Base-by-base conservation (phyloP, 2,888 invertebrate species). In the Drosophila anomalata region DNA sequence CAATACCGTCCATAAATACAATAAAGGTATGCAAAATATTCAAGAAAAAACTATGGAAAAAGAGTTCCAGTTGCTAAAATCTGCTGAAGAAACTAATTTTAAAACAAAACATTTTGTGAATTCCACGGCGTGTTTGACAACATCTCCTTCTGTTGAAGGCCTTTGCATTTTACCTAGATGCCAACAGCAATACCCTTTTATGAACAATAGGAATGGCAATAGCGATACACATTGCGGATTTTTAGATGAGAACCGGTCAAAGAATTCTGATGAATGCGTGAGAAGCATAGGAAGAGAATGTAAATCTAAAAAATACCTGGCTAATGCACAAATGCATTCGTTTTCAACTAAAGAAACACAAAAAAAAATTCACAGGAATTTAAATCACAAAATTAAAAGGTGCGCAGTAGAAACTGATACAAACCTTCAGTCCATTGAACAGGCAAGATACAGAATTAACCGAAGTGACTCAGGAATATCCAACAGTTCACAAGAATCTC, bases 401-500 rank as follows among this genome's bases (percentile, higher is more conserved):
- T 63, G 54, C n/a, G 79, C 77, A 55, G 74, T 60, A 20, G 79
- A 51, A 42, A 65, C 47, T 17, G 70, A 61, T 24, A 57, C 79
- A 2, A 86, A 85, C 67, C 83, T 89, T 46, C 90, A 91, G 76
- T 72, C 90, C 36, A 90, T 90, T 73, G 91, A 92, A 53, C 90
- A 90, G 8, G 91, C 92, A 70, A 90, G 91, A 5, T 75, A 91
- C 5, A 91, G 90, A 74, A 92, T 92, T 46, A 91, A 92, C 77
- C 90, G 92, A 72, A 92, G 92, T 72, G 92, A 92, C 76, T 92
- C 92, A 44, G 92, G 92, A 41, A 92, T 92, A 44, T 92, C 92
- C 31, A 93, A 92, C 14, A 92, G 91, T 67, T 93, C 94, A 26
- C 90, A 93, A 53, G 93, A 94, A 71, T 88, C 86, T 0, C 92